phyloP scores from a whole-genome alignment of 2,113 vertebrate species.

The Chinchilla lanigera region DNA sequence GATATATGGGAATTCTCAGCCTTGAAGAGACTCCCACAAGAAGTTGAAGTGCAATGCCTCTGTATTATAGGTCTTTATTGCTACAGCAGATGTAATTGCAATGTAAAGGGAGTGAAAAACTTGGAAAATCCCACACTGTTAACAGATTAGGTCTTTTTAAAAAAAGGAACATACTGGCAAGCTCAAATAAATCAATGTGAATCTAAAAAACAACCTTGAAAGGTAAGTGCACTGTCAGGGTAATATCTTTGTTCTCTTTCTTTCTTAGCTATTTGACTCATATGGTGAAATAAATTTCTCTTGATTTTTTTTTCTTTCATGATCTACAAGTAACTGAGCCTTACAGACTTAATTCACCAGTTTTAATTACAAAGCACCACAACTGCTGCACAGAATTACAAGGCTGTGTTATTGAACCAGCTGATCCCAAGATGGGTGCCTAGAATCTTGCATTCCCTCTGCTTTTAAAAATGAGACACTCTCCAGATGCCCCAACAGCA shows the following conservation, averaged over 20 bases:
- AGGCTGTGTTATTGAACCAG: neutral
- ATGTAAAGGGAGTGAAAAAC: conserved; percentile 73
- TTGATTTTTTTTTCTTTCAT: conserved; percentile 63
- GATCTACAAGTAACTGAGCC: conserved; percentile 56
- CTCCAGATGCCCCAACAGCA: conserved; percentile 64
- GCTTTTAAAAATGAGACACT: conserved; percentile 45
- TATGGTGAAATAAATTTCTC: conserved; percentile 68
- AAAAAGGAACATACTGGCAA: conserved; percentile 67
- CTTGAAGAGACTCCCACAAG: conserved; percentile 59
- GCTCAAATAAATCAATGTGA: conserved; percentile 68
- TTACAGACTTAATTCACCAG: conserved; percentile 60
- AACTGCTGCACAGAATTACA: neutral
- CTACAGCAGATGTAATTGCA: conserved; percentile 75
- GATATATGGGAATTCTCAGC: conserved; percentile 50
- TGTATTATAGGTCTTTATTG: conserved; percentile 71
- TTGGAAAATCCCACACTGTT: conserved; percentile 79
- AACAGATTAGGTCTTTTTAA: conserved; percentile 79
- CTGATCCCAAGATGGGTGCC: neutral
- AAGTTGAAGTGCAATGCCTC: conserved; percentile 55
- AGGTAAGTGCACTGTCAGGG: conserved; percentile 54
- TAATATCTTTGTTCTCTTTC: conserved; percentile 47
- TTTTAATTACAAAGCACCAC: conserved; percentile 76
- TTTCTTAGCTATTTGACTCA: conserved; percentile 69
- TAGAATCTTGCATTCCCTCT: conserved; percentile 36
- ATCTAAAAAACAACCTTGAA: conserved; percentile 53